Evolutionary conservation across 1,140 invertebrate genomes (phyloP), one percentile per base, ranked within the genome.

Genomic region (Anthonomus grandis): DNA sequence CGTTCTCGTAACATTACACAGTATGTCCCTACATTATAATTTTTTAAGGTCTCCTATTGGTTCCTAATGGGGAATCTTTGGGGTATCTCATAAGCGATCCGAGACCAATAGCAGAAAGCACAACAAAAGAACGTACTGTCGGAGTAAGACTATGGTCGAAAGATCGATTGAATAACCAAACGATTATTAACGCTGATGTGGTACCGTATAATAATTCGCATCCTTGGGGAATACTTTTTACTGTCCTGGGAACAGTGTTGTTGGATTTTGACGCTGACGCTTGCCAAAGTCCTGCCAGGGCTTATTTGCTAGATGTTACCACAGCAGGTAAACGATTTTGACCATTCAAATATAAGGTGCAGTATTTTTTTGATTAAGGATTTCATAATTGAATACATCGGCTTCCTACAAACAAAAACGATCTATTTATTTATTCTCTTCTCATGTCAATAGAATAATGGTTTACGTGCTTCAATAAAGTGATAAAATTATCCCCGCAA

Each of bases 231-330:
- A 85, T 97, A 24, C 82, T 95, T 64, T 92, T 98, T 64, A 97
- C 94, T 0, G 85, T 97, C 37, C 68, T 97, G 0, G 95, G 95
- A 9, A 96, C 95, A 0, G 91, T 95, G 22, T 75, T 97, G 8
- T 76, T 97, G 21, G 95, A 98, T 74, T 97, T 97, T 73, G 91
- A 95, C 72, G 94, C 94, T 1, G 94, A 97, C 71, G 92, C 93
- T 23, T 97, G 94, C 65, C 95, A 97, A 73, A 95, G 92, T 69
- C 95, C 95, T 0, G 83, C 91, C 0, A 79, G 95, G 62, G 91
- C 95, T 27, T 97, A 95, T 78, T 79, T 98, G 0, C 79, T 97
- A 8, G 95, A 97, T 69, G 88, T 97, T 12, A 93, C 90, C 34
- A 74, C 93, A 60, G 87, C 91, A 77, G 89, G 90, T 90, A 69